These are phyloP conservation scores for Bicyclus anynana DNA, from an alignment of 1,140 invertebrate species.

Conservation along the genomic window DNA sequence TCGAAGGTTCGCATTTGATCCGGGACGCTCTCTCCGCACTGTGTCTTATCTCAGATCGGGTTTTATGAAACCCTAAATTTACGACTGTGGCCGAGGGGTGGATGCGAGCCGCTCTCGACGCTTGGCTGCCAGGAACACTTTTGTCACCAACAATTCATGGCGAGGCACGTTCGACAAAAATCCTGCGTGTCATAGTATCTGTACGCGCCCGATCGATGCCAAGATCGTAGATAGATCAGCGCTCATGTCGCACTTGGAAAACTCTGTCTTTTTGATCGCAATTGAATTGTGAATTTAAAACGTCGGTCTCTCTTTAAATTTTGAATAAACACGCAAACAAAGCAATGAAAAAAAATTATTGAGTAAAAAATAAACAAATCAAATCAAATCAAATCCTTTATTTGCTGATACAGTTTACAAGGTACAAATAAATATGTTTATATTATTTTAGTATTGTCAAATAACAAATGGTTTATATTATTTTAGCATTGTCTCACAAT, in stretches of 20 bases:
- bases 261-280: background rate
- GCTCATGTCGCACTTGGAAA: conserved; percentile 19
- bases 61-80: conserved; percentile 78
- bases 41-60: conserved; percentile 76
- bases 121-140: conserved; percentile 65
- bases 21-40: conserved; percentile 67
- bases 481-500: no score
- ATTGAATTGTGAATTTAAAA: background rate
- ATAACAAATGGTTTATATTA: no score
- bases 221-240: conserved; percentile 46
- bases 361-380: no score
- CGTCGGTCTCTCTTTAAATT: no score
- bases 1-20: conserved; percentile 70
- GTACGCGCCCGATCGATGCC: conserved; percentile 41
- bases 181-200: conserved; percentile 61
- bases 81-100: conserved; percentile 69
- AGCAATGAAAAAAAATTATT: no score
- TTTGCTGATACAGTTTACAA: no score
- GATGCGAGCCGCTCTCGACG: conserved; percentile 55
- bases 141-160: conserved; percentile 69
- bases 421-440: no score
- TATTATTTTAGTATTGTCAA: no score
- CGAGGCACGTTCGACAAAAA: conserved; percentile 64
- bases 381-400: no score
- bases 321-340: no score